Percentiles rank a stretch among this genome's conserved stretches.
These are phyloP conservation scores for Harpagifer antarcticus DNA, from an alignment of 2,797 vertebrate genomes.

Conservation along the genomic window DNA sequence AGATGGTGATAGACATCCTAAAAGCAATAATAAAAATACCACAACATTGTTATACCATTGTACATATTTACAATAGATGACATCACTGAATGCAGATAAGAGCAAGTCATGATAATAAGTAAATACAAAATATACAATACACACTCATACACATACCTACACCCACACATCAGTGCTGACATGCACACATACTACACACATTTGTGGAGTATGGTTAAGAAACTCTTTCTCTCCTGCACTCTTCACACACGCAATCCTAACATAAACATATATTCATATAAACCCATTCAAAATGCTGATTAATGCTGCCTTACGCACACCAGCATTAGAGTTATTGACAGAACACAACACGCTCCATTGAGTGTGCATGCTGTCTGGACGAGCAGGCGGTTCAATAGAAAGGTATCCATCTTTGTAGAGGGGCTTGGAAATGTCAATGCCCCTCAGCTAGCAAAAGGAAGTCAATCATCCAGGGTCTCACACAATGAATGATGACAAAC, in stretches of 20 bases:
- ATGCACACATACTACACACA: not conserved
- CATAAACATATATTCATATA: slow-evolving; percentile 1
- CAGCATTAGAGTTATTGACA: slow-evolving; percentile 48
- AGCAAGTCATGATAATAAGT: too few relatives aligned
- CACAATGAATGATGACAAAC: slow-evolving; percentile 69
- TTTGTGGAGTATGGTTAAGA: not conserved
- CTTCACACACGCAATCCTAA: not conserved
- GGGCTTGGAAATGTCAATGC: slow-evolving; percentile 72
- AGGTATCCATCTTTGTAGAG: slow-evolving; percentile 70
- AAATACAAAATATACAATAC: too few relatives aligned
- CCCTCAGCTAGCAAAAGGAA: slow-evolving; percentile 67
- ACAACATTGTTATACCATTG: too few relatives aligned
- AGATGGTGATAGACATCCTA: too few relatives aligned
- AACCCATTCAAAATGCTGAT: slow-evolving; percentile 5
- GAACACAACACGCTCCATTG: slow-evolving; percentile 56
- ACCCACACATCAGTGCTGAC: too few relatives aligned
- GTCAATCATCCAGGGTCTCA: slow-evolving; percentile 67
- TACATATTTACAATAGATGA: too few relatives aligned
- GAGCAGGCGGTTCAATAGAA: slow-evolving; percentile 56
- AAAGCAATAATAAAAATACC: too few relatives aligned
- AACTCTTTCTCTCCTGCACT: not conserved
- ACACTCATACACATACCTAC: too few relatives aligned
- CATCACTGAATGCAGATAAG: too few relatives aligned
- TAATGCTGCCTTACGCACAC: slow-evolving; percentile 10
- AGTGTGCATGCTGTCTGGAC: slow-evolving; percentile 57